Base-by-base conservation (phyloP, 2,113 vertebrate genomes). In the Malurus cyaneus region DNA sequence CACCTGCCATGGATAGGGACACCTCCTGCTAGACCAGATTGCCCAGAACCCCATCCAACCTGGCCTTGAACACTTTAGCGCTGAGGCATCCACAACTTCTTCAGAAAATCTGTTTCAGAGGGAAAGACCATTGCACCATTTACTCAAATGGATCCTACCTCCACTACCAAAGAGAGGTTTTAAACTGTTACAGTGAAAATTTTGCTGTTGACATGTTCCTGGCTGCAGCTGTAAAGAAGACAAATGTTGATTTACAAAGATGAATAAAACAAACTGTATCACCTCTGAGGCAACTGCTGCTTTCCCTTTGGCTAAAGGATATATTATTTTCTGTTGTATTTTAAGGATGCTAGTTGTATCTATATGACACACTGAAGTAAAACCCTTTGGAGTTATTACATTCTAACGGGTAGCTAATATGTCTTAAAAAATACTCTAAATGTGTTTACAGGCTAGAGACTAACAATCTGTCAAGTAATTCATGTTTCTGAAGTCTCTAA, bases 401-500 rank as follows among this genome's bases (percentile, higher is more conserved):
- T 70, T 86, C 46, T 88, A 67, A 56, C 79, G 64, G 47, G 79
- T 86, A 93, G 49, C 32, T 96, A 90, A 88, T 80, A 83, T 5
- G 50, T 71, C 78, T 96, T 96, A 88, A 4, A 91, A 93, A 95
- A 81, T 74, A 73, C 42, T 89, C 79, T 92, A 44, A 85, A 87
- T 85, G 10, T 93, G 80, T 92, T 95, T 92, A 94, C 39, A 66
- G 36, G 62, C 25, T 77, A 88, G n/a, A 93, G 56, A 95, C 47
- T 62, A 94, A 95, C 42, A 91, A 84, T 91, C 59, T 89, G 65
- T 87, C 66, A 89, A 66, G 50, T 39, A 93, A 93, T 83, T 88
- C 61, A n/a, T 61, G 66, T 82, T 95, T 89, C 84, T 86, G 52
- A 92, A 83, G 41, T 82, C 61, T 94, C 83, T 94, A 91, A 93